Conservation (phyloP, 2,888 invertebrate genomes). For the Bugulina stolonifera region DNA sequence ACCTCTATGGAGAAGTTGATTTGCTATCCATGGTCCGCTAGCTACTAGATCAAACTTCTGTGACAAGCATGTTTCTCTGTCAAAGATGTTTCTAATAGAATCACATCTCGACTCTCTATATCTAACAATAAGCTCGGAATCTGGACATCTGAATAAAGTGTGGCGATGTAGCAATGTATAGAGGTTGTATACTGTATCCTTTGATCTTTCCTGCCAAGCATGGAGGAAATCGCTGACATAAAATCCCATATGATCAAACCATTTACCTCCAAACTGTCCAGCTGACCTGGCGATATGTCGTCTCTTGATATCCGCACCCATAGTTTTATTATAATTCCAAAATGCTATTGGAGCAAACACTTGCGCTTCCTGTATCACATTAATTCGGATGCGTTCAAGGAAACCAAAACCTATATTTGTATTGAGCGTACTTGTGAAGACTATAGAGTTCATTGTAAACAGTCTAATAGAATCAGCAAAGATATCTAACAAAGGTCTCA, state of each 20-base stretch:
- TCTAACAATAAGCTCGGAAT: not conserved
- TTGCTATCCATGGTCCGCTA: too few relatives aligned
- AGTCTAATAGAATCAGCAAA: not conserved
- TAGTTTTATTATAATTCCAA: conserved; percentile 71
- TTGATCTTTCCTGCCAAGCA: conserved; percentile 46
- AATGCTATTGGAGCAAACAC: conserved; percentile 86
- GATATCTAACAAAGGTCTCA: not conserved
- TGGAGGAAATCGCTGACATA: conserved; percentile 70
- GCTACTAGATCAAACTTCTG: not conserved
- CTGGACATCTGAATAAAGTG: not conserved
- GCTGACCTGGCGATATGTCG: conserved; percentile 49
- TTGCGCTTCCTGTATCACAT: conserved; percentile 81
- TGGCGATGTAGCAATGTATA: not conserved
- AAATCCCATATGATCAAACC: conserved; percentile 70
- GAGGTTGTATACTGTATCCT: not conserved
- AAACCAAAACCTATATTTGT: not conserved
- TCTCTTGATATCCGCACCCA: conserved; percentile 44
- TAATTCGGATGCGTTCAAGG: conserved; percentile 73
- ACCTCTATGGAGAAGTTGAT: too few relatives aligned
- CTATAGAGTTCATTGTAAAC: not conserved
- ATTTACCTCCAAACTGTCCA: conserved; percentile 72
- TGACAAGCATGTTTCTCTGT: not conserved
- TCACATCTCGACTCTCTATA: not conserved
- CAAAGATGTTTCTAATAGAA: not conserved
- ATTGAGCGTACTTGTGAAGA: not conserved